Evolutionary conservation across 2,888 invertebrate genomes (phyloP), one percentile per base, ranked within the genome.

Genomic region (Lasioglossum leucozonium): DNA sequence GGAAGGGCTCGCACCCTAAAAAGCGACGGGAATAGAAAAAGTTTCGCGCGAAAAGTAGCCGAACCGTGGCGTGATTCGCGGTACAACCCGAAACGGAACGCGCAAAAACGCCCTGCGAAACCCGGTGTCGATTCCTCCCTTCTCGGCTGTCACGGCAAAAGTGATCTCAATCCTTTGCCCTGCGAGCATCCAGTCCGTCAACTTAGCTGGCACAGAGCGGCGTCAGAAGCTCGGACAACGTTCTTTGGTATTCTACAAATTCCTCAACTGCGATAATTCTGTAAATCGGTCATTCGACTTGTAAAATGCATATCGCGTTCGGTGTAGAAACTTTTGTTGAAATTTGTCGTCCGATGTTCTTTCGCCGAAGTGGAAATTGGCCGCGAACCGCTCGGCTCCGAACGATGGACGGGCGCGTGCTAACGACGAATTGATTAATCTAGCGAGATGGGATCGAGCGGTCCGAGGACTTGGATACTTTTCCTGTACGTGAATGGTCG

Each of bases 1-100:
- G 93, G 91, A 91, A 93, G 90, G 89, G 87, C 86, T 84, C 72
- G 85, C 82, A 51, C 77, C 79, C 65, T 47, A 79, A 78, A 77
- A 78, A 71, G 65, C 77, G 81, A 85, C 86, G 74, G 85, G 83
- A 90, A 90, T 90, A 89, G 92, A 92, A 91, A 89, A 90, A 86
- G 79, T 85, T 88, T 91, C 87, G 79, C 80, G 89, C 80, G 89
- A 90, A 86, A 58, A 74, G 30, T 73, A 51, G 18, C 3, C 65
- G 65, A 34, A 65, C 65, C 30, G 65, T 30, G 34, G 65, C 34
- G 34, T 34, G 34, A 34, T 65, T 65, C 65, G 65, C 30, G 65
- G 65, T 65, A 65, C 30, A 34, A 34, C 65, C 30, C 18, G 30
- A 34, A 65, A 22, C 18, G 65, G 65, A 30, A 18, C 34, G 65